phyloP scores from a whole-genome alignment of 2,888 invertebrate species.

The Erebia palarica region DNA sequence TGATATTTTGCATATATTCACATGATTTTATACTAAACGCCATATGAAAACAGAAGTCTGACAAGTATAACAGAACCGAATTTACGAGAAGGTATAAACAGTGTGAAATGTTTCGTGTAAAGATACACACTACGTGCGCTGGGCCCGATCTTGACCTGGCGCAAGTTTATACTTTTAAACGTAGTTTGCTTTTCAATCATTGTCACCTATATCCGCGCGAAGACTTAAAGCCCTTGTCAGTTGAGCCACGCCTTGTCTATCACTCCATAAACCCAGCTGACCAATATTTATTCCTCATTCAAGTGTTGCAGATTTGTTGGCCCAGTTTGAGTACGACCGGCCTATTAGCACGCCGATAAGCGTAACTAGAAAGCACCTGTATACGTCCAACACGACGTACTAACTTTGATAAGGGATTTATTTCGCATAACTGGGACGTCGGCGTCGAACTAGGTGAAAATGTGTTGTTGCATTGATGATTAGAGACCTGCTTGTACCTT shows the following conservation, averaged over 20 bases:
- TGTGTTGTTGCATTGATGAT: slow-evolving; percentile 18
- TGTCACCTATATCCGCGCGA: no score
- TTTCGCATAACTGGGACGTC: slow-evolving; percentile 38
- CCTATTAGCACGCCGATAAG: slow-evolving; percentile 42
- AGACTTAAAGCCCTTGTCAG: background rate
- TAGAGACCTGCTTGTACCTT: slow-evolving; percentile 8
- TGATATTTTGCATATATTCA: no score
- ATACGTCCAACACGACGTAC: slow-evolving; percentile 34
- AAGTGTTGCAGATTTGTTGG: slow-evolving; percentile 41
- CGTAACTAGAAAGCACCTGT: slow-evolving; percentile 42
- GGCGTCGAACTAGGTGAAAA: slow-evolving; percentile 37
- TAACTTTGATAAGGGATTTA: slow-evolving; percentile 42
- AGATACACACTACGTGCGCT: no score
- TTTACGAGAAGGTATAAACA: no score
- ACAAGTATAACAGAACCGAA: no score
- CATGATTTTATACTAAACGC: no score
- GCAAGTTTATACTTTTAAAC: no score
- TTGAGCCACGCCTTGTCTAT: background rate
- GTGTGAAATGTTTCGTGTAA: no score
- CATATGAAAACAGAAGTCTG: no score
- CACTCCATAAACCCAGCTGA: background rate
- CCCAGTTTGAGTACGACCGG: slow-evolving; percentile 40
- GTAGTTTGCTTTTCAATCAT: no score
- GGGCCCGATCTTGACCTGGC: no score
- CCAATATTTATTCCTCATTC: slow-evolving; percentile 41